Evolutionary conservation across 1,140 invertebrate species (phyloP), one percentile per base, ranked within the genome.

Genomic region (Anadara kagoshimensis): DNA sequence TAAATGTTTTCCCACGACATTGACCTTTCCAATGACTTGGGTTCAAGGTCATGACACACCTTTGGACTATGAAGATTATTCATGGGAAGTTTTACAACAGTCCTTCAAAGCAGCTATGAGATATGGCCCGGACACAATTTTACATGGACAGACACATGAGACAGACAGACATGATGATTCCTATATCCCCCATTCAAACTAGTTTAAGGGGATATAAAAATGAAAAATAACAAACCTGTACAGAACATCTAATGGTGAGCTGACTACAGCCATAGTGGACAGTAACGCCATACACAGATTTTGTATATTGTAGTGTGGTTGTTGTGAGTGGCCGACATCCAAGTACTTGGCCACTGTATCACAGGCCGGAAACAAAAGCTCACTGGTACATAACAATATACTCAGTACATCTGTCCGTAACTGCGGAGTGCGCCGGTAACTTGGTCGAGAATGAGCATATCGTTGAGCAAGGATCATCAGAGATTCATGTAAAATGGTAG

Each of bases 271-370:
- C 63, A 88, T 57, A 14, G 75, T 62, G 11, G 85, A 77, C 72
- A 88, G 59, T 10, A 88, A 66, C 44, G 78, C 81, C 12, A 78
- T 83, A 72, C 85, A 86, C 3, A 80, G 76, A 69, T 87, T 88
- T 73, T 88, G 87, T 69, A 88, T 84, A 59, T 70, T 78, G 67
- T 85, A 86, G 44, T 85, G 80, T 11, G 83, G 83, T 11, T 78
- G 61, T 70, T 87, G 78, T 18, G 78, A 76, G 45, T 84, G 79
- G 24, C 84, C 81, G 12, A 77, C 78, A 62, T 87, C 85, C 22
- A 87, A 58, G 26, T 76, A 77, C 70, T 80, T 74, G 44, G 81
- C 82, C 20, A 82, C 45, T n/a, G 82, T 78, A 65, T 75, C 76
- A 73, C 85, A 80, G 11, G 77, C 73, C 49, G 73, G 65, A 41